Percentiles rank a stretch among this genome's conserved stretches.
Conservation (phyloP, 1,140 invertebrate species). For the Brevipalpus yothersi region DNA sequence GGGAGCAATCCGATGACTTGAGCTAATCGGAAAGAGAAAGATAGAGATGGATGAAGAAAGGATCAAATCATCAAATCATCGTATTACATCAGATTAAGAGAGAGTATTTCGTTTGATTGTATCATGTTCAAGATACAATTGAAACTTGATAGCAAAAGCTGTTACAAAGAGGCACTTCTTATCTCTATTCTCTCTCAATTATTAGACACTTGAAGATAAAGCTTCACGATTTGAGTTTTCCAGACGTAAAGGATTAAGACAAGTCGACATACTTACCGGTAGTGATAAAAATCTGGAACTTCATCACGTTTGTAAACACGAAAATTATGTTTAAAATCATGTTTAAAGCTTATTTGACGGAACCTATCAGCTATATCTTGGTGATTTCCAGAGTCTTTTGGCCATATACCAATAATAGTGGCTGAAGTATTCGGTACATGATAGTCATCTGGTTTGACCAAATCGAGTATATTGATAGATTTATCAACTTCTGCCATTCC, state of each 20-base stretch:
- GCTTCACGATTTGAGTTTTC: neutral
- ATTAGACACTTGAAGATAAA: neutral
- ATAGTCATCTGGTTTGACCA: slow-evolving; percentile 10
- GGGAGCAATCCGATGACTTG: slow-evolving; percentile 6
- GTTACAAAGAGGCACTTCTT: neutral
- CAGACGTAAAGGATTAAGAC: neutral
- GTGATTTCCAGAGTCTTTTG: neutral
- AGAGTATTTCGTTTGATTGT: neutral
- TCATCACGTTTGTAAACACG: slow-evolving; percentile 17
- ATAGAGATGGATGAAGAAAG: neutral
- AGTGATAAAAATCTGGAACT: slow-evolving; percentile 19
- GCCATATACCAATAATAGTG: slow-evolving; percentile 11
- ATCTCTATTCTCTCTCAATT: neutral
- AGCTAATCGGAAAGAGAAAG: neutral
- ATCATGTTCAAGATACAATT: neutral
- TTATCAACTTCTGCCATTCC: slow-evolving; percentile 15
- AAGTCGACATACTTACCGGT: slow-evolving; percentile 11
- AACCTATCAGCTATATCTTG: neutral
- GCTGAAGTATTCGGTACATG: slow-evolving; percentile 10
- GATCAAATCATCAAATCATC: neutral
- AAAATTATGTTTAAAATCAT: neutral
- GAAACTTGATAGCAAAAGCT: neutral
- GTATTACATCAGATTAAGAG: neutral
- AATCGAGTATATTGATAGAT: slow-evolving; percentile 11
- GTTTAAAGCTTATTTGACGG: neutral